phyloP scores from a whole-genome alignment of 2,797 vertebrate species.

The Carcharodon carcharias region DNA sequence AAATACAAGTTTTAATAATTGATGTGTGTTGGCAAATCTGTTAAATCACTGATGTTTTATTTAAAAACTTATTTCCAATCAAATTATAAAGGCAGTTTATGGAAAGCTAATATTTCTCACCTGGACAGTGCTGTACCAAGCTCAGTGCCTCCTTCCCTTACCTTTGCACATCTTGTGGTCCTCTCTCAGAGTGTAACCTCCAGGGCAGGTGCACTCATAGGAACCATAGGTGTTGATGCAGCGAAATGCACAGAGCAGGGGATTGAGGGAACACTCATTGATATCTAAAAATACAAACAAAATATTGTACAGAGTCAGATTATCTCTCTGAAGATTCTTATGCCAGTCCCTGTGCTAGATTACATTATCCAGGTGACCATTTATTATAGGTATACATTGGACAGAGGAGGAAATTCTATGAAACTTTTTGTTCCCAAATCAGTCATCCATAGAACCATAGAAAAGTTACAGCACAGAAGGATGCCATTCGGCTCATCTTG shows the following conservation, averaged over 20 bases:
- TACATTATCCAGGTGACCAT: not conserved
- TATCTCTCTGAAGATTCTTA: not conserved
- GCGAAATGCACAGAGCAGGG: conserved; percentile 88
- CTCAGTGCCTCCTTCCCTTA: conserved; percentile 45
- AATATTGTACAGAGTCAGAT: too few relatives aligned
- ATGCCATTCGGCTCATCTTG: too few relatives aligned
- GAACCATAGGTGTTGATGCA: conserved; percentile 88
- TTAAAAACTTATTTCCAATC: not conserved
- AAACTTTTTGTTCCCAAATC: not conserved
- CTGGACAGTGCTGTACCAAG: not conserved
- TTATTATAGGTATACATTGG: not conserved
- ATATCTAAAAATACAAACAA: conserved; percentile 62
- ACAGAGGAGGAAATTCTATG: not conserved
- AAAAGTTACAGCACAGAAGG: too few relatives aligned
- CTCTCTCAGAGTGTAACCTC: conserved; percentile 77
- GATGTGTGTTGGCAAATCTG: not conserved
- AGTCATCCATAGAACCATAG: not conserved
- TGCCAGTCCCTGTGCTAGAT: not conserved
- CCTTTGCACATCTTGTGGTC: conserved; percentile 89
- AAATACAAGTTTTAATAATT: not conserved
- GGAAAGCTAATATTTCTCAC: not conserved
- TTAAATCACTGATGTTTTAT: not conserved
- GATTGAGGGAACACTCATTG: conserved; percentile 83
- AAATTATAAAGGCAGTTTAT: not conserved
- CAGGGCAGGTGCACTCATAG: conserved; percentile 84